These are phyloP conservation scores for Dicycla oo DNA, from an alignment of 2,888 invertebrate genomes.

Conservation along the genomic window DNA sequence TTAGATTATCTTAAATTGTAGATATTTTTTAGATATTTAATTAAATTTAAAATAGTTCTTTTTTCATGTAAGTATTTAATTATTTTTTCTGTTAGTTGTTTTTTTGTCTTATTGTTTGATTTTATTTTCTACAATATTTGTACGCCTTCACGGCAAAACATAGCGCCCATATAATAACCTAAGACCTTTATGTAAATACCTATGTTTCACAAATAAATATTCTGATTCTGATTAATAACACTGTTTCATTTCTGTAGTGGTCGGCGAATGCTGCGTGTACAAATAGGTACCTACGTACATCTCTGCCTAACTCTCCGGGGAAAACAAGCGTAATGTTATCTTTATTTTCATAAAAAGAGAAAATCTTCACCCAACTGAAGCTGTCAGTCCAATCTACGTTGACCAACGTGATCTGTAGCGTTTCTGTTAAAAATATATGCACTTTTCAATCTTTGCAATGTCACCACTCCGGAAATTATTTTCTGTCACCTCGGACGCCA, in stretches of 20 bases:
- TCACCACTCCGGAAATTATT: neutral
- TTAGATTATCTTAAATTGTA: too few relatives aligned
- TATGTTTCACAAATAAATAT: too few relatives aligned
- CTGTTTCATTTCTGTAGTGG: neutral
- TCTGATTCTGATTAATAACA: too few relatives aligned
- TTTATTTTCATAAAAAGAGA: neutral
- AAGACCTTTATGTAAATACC: too few relatives aligned
- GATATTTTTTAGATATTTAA: too few relatives aligned
- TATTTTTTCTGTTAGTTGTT: too few relatives aligned
- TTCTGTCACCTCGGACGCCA: neutral
- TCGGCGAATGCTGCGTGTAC: neutral
- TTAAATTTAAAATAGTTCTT: too few relatives aligned
- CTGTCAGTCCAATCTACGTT: neutral
- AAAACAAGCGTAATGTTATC: neutral
- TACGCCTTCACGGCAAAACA: too few relatives aligned
- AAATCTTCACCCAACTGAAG: neutral
- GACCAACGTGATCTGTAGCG: neutral
- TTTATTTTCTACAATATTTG: too few relatives aligned
- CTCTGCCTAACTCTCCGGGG: neutral
- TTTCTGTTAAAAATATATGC: neutral
- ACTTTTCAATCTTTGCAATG: neutral
- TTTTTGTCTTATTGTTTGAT: too few relatives aligned
- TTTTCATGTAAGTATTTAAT: too few relatives aligned
- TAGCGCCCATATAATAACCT: too few relatives aligned
- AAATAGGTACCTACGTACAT: neutral